Evolutionary conservation across 2,113 vertebrate species (phyloP).

Genomic region (Rhombomys opimus): DNA sequence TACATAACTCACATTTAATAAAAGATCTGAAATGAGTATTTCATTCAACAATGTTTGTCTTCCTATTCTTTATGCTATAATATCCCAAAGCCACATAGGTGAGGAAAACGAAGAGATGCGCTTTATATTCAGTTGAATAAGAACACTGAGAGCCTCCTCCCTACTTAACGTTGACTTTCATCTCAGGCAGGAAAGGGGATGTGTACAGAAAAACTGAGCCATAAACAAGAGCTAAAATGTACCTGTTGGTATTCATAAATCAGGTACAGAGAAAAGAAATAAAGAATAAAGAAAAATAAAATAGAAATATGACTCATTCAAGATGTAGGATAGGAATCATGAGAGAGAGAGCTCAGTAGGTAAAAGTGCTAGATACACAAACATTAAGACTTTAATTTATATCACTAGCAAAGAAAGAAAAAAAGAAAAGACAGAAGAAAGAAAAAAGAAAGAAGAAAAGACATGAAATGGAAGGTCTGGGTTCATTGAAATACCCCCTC

Average conservation of each 20-base stretch:
- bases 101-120: neutral
- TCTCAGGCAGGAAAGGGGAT: neutral
- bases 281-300: neutral
- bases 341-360: neutral
- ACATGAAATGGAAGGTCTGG: neutral
- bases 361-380: neutral
- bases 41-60: neutral
- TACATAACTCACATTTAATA: neutral
- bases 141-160: neutral
- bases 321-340: no score
- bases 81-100: neutral
- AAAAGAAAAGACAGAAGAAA: neutral
- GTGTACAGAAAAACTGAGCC: neutral
- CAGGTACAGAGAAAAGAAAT: neutral
- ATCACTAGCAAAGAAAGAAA: neutral
- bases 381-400: neutral
- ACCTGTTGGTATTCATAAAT: neutral
- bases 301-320: no score
- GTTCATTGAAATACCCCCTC: neutral
- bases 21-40: neutral
- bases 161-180: neutral
- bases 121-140: neutral
- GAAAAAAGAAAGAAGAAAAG: neutral
- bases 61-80: neutral
- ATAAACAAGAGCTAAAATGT: neutral